These are phyloP conservation scores for Melanotaenia maccullochi DNA, from an alignment of 2,797 vertebrate genomes.

Conservation along the genomic window DNA sequence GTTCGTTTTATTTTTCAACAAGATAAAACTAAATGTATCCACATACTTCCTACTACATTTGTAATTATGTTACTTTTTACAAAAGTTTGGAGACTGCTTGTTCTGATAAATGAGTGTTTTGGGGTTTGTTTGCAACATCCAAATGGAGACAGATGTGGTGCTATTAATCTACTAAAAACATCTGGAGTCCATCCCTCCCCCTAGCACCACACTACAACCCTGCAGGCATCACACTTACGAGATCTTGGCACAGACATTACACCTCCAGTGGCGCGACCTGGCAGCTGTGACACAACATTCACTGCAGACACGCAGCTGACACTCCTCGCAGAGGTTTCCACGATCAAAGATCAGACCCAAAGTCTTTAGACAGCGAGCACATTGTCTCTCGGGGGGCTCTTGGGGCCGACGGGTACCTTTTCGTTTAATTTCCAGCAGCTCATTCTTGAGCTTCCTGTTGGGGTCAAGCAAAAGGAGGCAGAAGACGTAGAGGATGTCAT, in stretches of 20 bases:
- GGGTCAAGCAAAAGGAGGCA: conserved; percentile 6
- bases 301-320: conserved; percentile 87
- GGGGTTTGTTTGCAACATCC: neutral
- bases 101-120: neutral
- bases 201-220: neutral
- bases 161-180: conserved; percentile 38
- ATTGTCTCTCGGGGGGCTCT: conserved; percentile 85
- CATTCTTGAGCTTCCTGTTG: conserved; percentile 93
- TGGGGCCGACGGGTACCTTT: conserved; percentile 83
- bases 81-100: neutral
- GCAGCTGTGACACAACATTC: conserved; percentile 79
- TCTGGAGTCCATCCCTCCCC: conserved; percentile 24
- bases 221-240: conserved; percentile 84
- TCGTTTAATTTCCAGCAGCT: conserved; percentile 91
- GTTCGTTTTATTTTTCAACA: too few relatives aligned
- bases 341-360: conserved; percentile 93
- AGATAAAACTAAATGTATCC: too few relatives aligned
- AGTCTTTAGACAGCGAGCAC: conserved; percentile 88
- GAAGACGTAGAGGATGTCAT: neutral
- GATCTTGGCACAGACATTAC: conserved; percentile 91
- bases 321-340: conserved; percentile 88
- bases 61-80: neutral
- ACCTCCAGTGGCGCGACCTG: conserved; percentile 86
- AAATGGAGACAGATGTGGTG: conserved; percentile 31
- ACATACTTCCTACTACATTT: neutral